Evolutionary conservation across 1,140 invertebrate species (phyloP).

Genomic region (Drusus annulatus): DNA sequence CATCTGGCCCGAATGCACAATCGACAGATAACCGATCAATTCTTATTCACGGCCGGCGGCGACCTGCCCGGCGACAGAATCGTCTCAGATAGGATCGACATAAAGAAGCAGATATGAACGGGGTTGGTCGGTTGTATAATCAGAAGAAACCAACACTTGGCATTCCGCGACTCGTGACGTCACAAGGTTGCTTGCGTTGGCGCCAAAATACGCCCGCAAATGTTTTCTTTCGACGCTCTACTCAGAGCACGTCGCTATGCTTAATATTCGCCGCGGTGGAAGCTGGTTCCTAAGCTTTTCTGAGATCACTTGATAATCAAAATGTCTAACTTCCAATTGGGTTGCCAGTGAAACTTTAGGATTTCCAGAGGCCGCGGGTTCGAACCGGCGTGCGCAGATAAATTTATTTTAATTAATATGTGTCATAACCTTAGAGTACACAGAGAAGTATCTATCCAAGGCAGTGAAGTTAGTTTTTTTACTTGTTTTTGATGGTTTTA

Average conservation of each 20-base stretch:
- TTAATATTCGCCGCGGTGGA: too few species aligned
- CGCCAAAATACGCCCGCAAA: conserved; percentile 33
- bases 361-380: too few species aligned
- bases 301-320: too few species aligned
- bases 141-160: conserved; percentile 14
- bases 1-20: conserved; percentile 5
- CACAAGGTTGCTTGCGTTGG: conserved; percentile 51
- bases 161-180: conserved; percentile 43
- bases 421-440: too few species aligned
- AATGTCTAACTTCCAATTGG: too few species aligned
- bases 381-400: too few species aligned
- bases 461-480: too few species aligned
- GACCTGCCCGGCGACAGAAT: not conserved
- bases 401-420: too few species aligned
- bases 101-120: not conserved
- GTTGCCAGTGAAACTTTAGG: too few species aligned
- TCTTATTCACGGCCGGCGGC: not conserved
- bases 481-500: too few species aligned
- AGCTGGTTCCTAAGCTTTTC: too few species aligned
- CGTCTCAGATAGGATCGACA: not conserved
- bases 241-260: not conserved
- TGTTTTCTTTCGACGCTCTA: conserved; percentile 20
- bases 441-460: too few species aligned
- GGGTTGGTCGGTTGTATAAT: conserved; percentile 18
- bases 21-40: not conserved